phyloP scores from a whole-genome alignment of 2,888 invertebrate species.

The Pristionchus maxplancki region DNA sequence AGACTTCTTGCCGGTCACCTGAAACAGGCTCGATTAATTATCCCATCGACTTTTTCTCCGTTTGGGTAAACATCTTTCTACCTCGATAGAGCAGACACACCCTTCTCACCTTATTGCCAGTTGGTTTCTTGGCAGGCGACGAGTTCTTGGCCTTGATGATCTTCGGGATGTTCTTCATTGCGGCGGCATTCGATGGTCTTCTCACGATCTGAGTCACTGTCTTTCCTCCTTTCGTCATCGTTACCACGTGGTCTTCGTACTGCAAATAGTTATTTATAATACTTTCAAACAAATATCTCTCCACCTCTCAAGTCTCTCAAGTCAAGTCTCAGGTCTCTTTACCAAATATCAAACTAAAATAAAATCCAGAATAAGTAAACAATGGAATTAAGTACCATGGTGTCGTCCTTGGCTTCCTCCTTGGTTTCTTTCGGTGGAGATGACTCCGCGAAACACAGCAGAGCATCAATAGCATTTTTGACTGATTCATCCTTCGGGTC shows the following conservation, averaged over 20 bases:
- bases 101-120: not conserved
- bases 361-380: too few relatives aligned
- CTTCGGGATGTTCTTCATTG: not conserved
- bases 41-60: too few relatives aligned
- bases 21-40: not conserved
- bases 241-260: constrained; percentile 20
- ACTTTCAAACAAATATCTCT: not conserved
- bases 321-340: not conserved
- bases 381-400: too few relatives aligned
- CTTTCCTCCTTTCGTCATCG: constrained; percentile 11
- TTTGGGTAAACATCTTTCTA: too few relatives aligned
- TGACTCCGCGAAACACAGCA: too few relatives aligned
- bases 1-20: not conserved
- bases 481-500: too few relatives aligned
- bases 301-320: not conserved
- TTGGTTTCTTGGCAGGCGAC: not conserved
- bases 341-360: too few relatives aligned
- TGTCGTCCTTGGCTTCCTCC: not conserved
- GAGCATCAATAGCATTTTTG: too few relatives aligned
- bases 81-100: too few relatives aligned
- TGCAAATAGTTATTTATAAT: not conserved
- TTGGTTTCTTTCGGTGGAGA: not conserved
- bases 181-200: constrained; percentile 4
- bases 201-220: not conserved
- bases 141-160: not conserved